Conservation (phyloP, 1,140 invertebrate species). For the Aphelinus certus region DNA sequence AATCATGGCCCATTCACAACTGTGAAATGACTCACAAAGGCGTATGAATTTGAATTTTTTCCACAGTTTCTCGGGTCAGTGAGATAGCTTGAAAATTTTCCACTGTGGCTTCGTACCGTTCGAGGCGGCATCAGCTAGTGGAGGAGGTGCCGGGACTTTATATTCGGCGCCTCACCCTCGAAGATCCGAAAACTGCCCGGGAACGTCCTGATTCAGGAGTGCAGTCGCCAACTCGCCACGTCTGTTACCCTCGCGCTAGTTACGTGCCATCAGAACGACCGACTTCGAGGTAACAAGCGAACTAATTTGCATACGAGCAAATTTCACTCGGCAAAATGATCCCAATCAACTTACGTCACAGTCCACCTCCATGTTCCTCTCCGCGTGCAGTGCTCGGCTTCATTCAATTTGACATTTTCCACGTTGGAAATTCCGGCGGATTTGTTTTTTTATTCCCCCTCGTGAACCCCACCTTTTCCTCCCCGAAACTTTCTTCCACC, state of each 20-base stretch:
- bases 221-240: constrained; percentile 53
- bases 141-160: constrained; percentile 62
- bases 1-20: no score
- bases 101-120: constrained; percentile 50
- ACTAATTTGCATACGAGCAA: constrained; percentile 25
- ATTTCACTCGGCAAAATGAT: not conserved
- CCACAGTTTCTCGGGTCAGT: no score
- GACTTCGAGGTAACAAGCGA: constrained; percentile 53
- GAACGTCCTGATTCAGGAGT: constrained; percentile 54
- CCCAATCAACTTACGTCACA: no score
- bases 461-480: no score
- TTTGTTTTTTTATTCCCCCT: no score
- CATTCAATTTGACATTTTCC: no score
- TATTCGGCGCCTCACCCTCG: constrained; percentile 60
- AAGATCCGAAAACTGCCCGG: constrained; percentile 56
- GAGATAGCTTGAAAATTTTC: not conserved
- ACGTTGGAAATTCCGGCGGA: no score
- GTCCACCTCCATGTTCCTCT: no score
- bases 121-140: constrained; percentile 54
- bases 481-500: no score
- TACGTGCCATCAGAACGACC: constrained; percentile 50
- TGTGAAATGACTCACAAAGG: no score
- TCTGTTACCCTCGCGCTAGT: constrained; percentile 56
- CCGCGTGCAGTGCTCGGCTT: no score
- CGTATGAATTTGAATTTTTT: no score